Base-by-base conservation (phyloP, 2,113 vertebrate genomes). In the Epinephelus lanceolatus region DNA sequence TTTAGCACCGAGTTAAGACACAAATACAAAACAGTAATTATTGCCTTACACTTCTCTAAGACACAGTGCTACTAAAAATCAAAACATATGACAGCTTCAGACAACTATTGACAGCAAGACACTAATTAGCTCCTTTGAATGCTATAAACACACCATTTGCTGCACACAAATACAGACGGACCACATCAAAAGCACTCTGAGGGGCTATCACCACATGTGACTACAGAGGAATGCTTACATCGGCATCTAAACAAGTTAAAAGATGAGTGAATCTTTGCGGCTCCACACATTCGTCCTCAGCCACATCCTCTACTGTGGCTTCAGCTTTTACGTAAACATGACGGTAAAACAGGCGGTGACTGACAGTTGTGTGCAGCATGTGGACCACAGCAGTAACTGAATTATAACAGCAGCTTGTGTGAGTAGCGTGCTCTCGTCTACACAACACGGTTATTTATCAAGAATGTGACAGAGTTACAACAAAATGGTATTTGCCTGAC, bases 81-180 rank as follows among this genome's bases (percentile, higher is more conserved):
- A 82, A 84, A 88, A 89, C 81, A 93, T 68, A 90, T 90, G 88
- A 86, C 40, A 66, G 71, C 80, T 65, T 78, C 57, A 81, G 80
- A 87, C 75, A 86, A 71, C 74, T 68, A 78, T 77, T 85, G 63
- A 72, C 51, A 66, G 78, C 23, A 1, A 51, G 56, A 70, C 42
- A 75, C 69, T 93, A 91, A 93, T 92, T 86, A 63, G 23, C 72
- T 65, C 88, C 71, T 77, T 81, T 84, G 53, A 86, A 90, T 13
- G 51, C 49, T 51, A 70, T 86, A 88, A 90, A 89, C 79, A 89
- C 81, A 83, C 61, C 25, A 55, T 17, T 70, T 23, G 68, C 30
- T 55, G 30, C n/a, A 55, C 18, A 71, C 51, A 71, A 71, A 71
- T 55, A 55, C 19, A 3, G 21, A 57, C 9, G 6, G 65, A 77